These are phyloP conservation scores for Drosophila santomea DNA, from an alignment of 1,140 invertebrate species.

Conservation along the genomic window DNA sequence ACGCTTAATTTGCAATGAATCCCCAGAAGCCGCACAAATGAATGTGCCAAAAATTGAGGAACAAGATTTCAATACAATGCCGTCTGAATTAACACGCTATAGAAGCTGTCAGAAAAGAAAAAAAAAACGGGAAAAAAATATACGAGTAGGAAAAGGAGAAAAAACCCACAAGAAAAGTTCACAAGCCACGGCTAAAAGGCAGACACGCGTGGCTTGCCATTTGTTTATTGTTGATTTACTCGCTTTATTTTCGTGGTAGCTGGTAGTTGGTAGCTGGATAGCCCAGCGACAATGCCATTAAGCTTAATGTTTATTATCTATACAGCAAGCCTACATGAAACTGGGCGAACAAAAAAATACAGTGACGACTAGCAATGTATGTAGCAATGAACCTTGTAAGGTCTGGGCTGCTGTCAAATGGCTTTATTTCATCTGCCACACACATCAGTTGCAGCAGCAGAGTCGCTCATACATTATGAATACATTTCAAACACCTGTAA, in stretches of 20 bases:
- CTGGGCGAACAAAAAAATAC: neutral
- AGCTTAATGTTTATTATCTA: constrained; percentile 72
- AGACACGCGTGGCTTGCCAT: constrained; percentile 67
- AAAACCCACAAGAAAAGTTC: constrained; percentile 48
- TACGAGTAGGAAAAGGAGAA: neutral
- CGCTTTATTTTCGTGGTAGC: constrained; percentile 13
- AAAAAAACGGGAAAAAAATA: neutral
- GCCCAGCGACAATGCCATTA: constrained; percentile 71
- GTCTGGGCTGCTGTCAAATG: constrained; percentile 64
- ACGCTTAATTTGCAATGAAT: constrained; percentile 49
- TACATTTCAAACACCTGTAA: constrained; percentile 61
- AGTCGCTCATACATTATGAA: constrained; percentile 64
- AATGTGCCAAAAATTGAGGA: constrained; percentile 45
- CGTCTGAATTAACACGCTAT: constrained; percentile 65
- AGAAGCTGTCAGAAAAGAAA: constrained; percentile 44
- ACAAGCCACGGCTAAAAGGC: constrained; percentile 72
- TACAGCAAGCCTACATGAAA: constrained; percentile 66
- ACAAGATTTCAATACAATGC: constrained; percentile 51
- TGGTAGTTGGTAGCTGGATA: constrained; percentile 28
- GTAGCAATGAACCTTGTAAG: constrained; percentile 77
- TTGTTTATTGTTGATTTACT: constrained; percentile 49
- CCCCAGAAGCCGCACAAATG: constrained; percentile 34
- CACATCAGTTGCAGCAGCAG: constrained; percentile 19
- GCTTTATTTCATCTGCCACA: constrained; percentile 38
- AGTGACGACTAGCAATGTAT: constrained; percentile 56